Evolutionary conservation across 1,140 invertebrate species (phyloP), one percentile per base, ranked within the genome.

Genomic region (Brachionus manjavacas): DNA sequence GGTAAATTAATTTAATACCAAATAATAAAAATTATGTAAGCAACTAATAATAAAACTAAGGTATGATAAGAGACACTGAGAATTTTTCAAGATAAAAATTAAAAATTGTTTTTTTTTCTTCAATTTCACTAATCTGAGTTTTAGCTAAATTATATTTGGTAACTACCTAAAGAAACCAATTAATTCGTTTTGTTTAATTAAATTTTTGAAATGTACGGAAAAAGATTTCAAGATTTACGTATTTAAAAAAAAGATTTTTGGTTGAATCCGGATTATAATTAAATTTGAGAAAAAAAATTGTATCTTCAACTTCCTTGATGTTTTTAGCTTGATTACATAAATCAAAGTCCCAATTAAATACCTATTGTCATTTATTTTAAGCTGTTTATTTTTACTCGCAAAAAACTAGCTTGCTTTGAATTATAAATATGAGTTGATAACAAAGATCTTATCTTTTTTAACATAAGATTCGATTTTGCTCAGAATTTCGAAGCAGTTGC

Each of bases 181-280:
- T 68, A 31, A n/a, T 68, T 68, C 39, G 25, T 35, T 39, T 31
- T 39, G 31, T 68, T 68, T 68, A 68, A 31, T 68, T 31, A 68
- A 68, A 68, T 31, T 68, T 68, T 39, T 60, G 52, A 60, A 60
- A 60, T n/a, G 31, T 68, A 68, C 66, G 66, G 66, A 31, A 68
- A 68, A 68, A 68, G 31, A 68, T 68, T 31, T 31, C 25, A 14
- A 68, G 66, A 68, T 68, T 31, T 31, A 31, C 31, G 25, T 68
- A 39, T 68, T 68, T 16, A n/a, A 12, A 68, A 68, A 68, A 31
- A 6, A 68, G 28, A 39, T n/a, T 68, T 68, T 31, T 68, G 28
- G n/a, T 28, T 68, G 66, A 68, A 68, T 68, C 66, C 66, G 66
- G 66, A 68, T 68, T 68, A 68, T 31, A 68, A 68, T 39, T 68